Base-by-base conservation (phyloP, 2,113 vertebrate species). In the Caloenas nicobarica region DNA sequence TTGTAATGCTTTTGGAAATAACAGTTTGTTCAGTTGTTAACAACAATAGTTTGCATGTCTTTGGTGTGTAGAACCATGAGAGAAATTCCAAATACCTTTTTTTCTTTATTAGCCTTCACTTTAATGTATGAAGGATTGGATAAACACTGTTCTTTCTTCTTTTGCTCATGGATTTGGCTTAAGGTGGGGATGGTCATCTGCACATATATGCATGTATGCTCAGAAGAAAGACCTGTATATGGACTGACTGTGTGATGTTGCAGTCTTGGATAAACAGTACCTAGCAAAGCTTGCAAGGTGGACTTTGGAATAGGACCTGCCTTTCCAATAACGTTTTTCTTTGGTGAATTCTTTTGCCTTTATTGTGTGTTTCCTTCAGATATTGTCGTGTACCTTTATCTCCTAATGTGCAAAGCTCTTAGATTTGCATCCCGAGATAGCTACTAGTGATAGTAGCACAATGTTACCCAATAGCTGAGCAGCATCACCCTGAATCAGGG, bases 1-100 rank as follows among this genome's bases (percentile, higher is more conserved):
- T 86, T 93, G 58, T 54, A 79, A 84, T 89, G 64, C 31, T 53
- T 66, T 72, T 51, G 71, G 66, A 76, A 90, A 42, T 15, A 88
- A 72, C 10, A 42, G 7, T 46, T 81, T n/a, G 13, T 24, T 74
- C 29, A 56, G 9, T 36, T 81, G 29, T 77, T 77, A 61, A 62
- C 13, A 25, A 25, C 0, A 1, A 56, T 42, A 71, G 19, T 50
- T 82, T 82, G 46, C 51, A 76, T 83, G 74, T n/a, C 34, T 86
- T 71, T 61, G 14, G 36, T 86, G 38, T 82, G 9, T 71, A 56
- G 33, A 91, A 42, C 46, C 42, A 16, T 23, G 46, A 73, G 22
- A 86, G 48, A 88, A 92, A 92, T 88, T 81, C 80, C 64, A 92
- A 78, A 22, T 58, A 34, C 7, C 38, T 17, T 57, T 53, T 65